Evolutionary conservation across 2,113 vertebrate genomes (phyloP).

Genomic region (Recurvirostra avosetta): DNA sequence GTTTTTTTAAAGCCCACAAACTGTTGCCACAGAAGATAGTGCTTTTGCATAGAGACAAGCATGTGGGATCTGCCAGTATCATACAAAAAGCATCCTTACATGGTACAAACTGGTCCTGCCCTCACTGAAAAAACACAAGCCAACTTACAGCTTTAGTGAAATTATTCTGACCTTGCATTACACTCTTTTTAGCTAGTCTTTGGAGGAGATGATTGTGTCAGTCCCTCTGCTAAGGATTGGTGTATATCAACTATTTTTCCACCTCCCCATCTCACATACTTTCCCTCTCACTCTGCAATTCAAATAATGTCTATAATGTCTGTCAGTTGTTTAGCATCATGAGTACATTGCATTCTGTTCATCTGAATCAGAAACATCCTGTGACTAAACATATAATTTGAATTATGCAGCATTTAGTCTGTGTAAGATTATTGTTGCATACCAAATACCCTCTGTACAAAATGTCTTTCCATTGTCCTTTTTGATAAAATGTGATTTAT

Average conservation of each 20-base stretch:
- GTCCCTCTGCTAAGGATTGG: neutral
- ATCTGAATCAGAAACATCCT: neutral
- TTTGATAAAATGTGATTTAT: conserved; percentile 1
- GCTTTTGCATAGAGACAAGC: neutral
- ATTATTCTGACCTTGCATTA: neutral
- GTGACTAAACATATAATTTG: conserved; percentile 35
- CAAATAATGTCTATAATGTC: neutral
- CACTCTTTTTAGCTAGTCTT: neutral
- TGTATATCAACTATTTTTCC: neutral
- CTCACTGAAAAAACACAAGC: neutral
- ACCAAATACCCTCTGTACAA: neutral
- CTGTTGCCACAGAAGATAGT: neutral
- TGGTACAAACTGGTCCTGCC: neutral
- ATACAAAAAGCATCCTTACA: neutral
- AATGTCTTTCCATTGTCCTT: conserved; percentile 4
- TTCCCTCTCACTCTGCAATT: neutral
- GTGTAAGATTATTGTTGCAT: neutral
- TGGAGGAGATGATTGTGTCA: neutral
- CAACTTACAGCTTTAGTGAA: neutral
- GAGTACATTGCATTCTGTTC: neutral
- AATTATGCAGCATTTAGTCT: conserved; percentile 18
- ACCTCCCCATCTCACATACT: neutral
- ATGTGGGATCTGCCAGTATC: neutral
- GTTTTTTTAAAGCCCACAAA: neutral
- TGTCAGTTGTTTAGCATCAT: neutral